Percentiles rank a stretch among this genome's conserved stretches.
phyloP scores from a whole-genome alignment of 2,113 vertebrate species.

The Callipepla squamata region DNA sequence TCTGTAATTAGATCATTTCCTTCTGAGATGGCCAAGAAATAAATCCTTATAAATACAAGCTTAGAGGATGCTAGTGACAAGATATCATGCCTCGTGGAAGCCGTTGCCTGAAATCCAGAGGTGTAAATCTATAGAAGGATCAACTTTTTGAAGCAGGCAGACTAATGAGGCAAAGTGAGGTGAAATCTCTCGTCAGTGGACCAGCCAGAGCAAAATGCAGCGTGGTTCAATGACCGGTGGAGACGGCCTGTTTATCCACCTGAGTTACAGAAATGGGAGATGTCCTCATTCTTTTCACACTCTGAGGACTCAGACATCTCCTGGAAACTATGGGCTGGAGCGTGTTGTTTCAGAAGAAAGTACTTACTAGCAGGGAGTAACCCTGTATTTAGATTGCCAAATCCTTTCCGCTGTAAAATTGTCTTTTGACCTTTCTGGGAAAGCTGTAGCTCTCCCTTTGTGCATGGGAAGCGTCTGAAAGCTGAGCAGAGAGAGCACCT shows the following conservation, averaged over 20 bases:
- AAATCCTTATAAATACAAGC: background rate
- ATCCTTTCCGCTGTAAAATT: background rate
- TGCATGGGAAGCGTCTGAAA: background rate
- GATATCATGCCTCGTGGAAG: background rate
- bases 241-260: background rate
- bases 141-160: background rate
- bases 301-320: background rate
- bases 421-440: background rate
- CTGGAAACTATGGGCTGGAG: background rate
- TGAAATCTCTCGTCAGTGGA: background rate
- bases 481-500: background rate
- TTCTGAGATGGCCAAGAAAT: slow-evolving; percentile 7
- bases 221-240: background rate
- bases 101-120: background rate
- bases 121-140: background rate
- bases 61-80: background rate
- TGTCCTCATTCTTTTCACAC: background rate
- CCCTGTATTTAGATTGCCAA: background rate
- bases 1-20: slow-evolving; percentile 50
- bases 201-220: background rate
- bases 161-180: background rate
- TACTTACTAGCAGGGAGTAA: background rate
- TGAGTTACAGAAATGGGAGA: background rate
- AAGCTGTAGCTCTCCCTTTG: background rate
- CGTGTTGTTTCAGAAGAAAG: background rate